These are phyloP conservation scores for Microctonus aethiopoides DNA, from an alignment of 2,888 invertebrate genomes.

Conservation along the genomic window DNA sequence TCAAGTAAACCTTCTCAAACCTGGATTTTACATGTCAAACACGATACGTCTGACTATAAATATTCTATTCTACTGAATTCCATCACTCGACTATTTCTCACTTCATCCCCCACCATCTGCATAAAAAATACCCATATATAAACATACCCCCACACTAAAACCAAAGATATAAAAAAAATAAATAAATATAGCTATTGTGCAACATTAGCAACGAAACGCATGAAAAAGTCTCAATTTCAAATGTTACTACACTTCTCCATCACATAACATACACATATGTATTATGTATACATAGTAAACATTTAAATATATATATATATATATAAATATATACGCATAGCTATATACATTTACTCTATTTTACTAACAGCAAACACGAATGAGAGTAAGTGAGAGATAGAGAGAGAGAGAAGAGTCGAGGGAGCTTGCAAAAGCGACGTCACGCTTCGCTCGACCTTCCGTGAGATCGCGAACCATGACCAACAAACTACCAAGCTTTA, in stretches of 20 bases:
- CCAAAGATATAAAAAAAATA: no score
- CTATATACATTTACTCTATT: slow-evolving; percentile 4
- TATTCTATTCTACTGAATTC: neutral
- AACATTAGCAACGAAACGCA: neutral
- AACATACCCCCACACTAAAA: neutral
- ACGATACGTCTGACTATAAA: neutral
- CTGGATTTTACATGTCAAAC: no score
- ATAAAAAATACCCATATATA: neutral
- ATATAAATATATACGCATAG: slow-evolving; percentile 7
- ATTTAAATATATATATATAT: slow-evolving; percentile 9
- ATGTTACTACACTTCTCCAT: neutral
- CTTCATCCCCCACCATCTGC: neutral
- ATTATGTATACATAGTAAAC: neutral
- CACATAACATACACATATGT: no score
- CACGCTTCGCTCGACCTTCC: slow-evolving; percentile 54
- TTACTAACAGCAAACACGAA: neutral
- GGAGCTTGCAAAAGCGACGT: slow-evolving; percentile 41
- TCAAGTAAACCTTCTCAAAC: neutral
- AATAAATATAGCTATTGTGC: slow-evolving; percentile 23
- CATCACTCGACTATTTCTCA: neutral
- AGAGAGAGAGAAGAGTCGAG: slow-evolving; percentile 26
- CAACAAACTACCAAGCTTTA: slow-evolving; percentile 57
- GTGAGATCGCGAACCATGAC: slow-evolving; percentile 58
- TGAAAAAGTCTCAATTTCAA: neutral
- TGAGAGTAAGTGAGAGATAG: slow-evolving; percentile 21